Evolutionary conservation across 2,888 invertebrate species (phyloP).

Genomic region (Pterobdella sp.): DNA sequence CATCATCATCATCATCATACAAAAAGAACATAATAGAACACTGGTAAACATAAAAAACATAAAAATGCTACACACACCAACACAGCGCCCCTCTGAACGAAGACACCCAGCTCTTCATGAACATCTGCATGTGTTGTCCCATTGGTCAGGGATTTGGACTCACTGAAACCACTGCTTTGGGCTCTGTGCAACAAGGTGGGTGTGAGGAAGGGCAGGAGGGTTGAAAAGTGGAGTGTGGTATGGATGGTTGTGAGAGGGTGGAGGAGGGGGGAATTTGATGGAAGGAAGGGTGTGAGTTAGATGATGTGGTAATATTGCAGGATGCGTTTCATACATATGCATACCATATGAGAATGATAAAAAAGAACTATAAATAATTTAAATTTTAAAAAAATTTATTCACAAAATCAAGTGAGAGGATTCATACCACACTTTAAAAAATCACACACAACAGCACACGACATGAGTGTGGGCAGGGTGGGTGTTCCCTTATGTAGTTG

Average conservation of each 20-base stretch:
- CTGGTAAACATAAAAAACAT: too few species aligned
- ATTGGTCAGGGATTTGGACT: constrained; percentile 90
- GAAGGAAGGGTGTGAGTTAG: background rate
- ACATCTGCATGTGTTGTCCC: constrained; percentile 78
- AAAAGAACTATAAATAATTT: background rate
- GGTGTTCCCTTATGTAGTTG: constrained; percentile 78
- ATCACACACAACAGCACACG: constrained; percentile 55
- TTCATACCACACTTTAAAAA: too few species aligned
- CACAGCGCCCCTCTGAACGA: constrained; percentile 81
- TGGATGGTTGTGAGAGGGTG: background rate
- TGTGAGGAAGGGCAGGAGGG: background rate
- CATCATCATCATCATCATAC: background rate
- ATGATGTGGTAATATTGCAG: background rate
- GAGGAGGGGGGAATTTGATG: background rate
- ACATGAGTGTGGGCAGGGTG: constrained; percentile 71
- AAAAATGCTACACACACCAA: background rate
- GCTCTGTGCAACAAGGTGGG: constrained; percentile 52
- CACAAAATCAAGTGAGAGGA: too few species aligned
- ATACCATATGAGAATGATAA: too few species aligned
- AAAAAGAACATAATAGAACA: too few species aligned
- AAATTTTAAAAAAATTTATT: background rate
- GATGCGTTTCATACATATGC: background rate
- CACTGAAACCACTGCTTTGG: constrained; percentile 93
- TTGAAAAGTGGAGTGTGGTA: background rate
- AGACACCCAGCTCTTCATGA: constrained; percentile 87